Percentiles rank a stretch among this genome's conserved stretches.
Evolutionary conservation across 1,140 invertebrate species (phyloP).

Genomic region (Nasonia vitripennis): DNA sequence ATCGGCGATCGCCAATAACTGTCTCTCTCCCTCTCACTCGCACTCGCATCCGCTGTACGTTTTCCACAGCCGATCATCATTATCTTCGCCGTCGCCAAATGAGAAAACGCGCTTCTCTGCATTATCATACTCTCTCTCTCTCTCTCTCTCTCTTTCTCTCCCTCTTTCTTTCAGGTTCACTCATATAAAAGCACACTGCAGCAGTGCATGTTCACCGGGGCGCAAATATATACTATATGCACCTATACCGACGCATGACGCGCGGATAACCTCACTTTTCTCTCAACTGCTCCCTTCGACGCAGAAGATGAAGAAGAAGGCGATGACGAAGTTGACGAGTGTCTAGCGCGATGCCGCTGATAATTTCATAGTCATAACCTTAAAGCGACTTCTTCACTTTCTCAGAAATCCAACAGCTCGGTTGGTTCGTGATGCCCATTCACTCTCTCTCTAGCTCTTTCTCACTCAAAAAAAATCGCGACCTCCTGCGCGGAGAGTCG

Average conservation of each 20-base stretch:
- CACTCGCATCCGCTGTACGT: slow-evolving; percentile 5
- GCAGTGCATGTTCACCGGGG: background rate
- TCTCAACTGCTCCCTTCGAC: slow-evolving; percentile 47
- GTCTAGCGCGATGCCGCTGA: background rate
- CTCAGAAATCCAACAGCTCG: background rate
- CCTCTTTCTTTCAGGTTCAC: slow-evolving; percentile 48
- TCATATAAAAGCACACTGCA: background rate
- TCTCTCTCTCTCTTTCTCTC: slow-evolving; percentile 11
- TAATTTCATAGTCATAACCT: background rate
- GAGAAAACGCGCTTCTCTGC: slow-evolving; percentile 27
- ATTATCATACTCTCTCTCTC: slow-evolving; percentile 46
- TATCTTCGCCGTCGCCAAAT: background rate
- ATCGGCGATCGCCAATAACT: background rate
- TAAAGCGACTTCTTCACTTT: slow-evolving; percentile 16
- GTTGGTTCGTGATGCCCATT: background rate
- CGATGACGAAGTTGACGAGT: slow-evolving; percentile 47
- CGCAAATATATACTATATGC: background rate
- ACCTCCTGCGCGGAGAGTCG: background rate
- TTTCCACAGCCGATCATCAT: slow-evolving; percentile 5
- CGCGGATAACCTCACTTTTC: slow-evolving; percentile 50
- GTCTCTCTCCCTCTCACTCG: background rate
- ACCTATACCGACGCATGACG: slow-evolving; percentile 21
- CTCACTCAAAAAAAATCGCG: background rate
- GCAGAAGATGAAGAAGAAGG: slow-evolving; percentile 52
- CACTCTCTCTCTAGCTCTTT: slow-evolving; percentile 12